A percentile compares a stretch with the other conserved stretches of the same genome.
Conservation (phyloP, 2,888 invertebrate genomes). For the Acronicta aceris region DNA sequence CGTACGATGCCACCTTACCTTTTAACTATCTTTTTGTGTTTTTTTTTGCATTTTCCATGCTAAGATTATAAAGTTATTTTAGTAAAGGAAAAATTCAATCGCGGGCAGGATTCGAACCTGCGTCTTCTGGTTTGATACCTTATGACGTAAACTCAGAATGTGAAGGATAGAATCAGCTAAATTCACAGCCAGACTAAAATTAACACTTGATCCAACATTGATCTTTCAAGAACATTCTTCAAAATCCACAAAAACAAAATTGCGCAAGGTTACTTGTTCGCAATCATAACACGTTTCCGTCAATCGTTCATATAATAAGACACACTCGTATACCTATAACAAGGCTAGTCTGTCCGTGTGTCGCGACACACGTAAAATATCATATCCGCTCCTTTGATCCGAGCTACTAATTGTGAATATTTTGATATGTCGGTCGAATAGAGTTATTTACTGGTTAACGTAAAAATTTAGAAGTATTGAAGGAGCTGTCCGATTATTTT, state of each 20-base stretch:
- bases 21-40: no score
- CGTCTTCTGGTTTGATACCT: no score
- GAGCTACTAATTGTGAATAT: slow-evolving; percentile 48
- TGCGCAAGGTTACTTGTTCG: slow-evolving; percentile 26
- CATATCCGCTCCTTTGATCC: slow-evolving; percentile 59
- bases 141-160: no score
- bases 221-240: slow-evolving; percentile 4
- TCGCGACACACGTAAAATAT: slow-evolving; percentile 55
- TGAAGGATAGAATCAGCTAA: no score
- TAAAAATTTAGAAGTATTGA: slow-evolving; percentile 34
- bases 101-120: no score
- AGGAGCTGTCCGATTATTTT: slow-evolving; percentile 41
- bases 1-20: no score
- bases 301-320: slow-evolving; percentile 22
- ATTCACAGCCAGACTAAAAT: not conserved
- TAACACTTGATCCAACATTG: not conserved
- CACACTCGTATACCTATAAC: slow-evolving; percentile 23
- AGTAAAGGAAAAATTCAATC: no score
- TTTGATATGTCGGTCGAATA: slow-evolving; percentile 44
- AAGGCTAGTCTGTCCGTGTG: slow-evolving; percentile 38
- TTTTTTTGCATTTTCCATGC: no score
- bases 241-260: slow-evolving; percentile 12
- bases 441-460: slow-evolving; percentile 46
- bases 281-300: slow-evolving; percentile 38
- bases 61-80: no score